Percentiles rank a stretch among this genome's conserved stretches.
These are phyloP conservation scores for Hyppa rectilinea DNA, from an alignment of 2,888 invertebrate species.

Conservation along the genomic window DNA sequence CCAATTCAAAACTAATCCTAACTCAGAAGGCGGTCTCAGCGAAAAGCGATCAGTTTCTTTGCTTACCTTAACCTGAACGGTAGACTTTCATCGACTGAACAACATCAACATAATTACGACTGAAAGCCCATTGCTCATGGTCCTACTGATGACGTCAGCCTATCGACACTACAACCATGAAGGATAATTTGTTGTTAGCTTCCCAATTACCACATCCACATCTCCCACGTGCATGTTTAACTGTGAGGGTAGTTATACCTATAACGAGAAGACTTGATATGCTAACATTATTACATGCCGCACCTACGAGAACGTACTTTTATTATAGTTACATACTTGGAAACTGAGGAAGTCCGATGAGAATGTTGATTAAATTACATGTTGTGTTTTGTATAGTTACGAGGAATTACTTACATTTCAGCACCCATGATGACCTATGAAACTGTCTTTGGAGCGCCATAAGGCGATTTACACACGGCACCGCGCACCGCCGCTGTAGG, in stretches of 20 bases:
- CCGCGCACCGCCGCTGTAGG: no score
- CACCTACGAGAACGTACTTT: slow-evolving; percentile 19
- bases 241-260: slow-evolving; percentile 51
- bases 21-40: background rate
- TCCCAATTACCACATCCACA: slow-evolving; percentile 49
- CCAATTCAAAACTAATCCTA: no score
- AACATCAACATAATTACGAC: background rate
- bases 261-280: slow-evolving; percentile 56
- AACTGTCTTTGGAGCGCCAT: no score
- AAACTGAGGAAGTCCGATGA: background rate
- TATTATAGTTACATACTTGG: slow-evolving; percentile 2
- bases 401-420: no score
- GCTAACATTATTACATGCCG: slow-evolving; percentile 48
- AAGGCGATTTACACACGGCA: no score
- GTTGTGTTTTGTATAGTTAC: no score
- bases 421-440: no score
- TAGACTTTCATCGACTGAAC: background rate
- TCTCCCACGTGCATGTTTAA: background rate
- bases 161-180: no score
- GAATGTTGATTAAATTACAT: no score
- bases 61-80: no score
- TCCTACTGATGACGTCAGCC: background rate
- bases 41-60: background rate
- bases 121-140: background rate
- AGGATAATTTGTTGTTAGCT: background rate